Evolutionary conservation across 1,140 invertebrate species (phyloP), one percentile per base, ranked within the genome.

Genomic region (Aphaenogaster rudis): DNA sequence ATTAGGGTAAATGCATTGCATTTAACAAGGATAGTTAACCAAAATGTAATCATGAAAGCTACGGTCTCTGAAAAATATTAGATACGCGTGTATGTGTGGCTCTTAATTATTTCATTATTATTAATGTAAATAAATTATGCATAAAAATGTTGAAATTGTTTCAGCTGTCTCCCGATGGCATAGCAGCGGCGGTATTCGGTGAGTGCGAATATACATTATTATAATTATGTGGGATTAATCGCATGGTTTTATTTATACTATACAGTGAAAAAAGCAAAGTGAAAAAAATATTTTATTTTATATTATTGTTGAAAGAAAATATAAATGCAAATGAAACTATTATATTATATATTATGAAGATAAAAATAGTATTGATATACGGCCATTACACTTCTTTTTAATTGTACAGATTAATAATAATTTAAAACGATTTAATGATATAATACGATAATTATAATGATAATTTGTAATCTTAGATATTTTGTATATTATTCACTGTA

Each of bases 381-480:
- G 28, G 28, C 28, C 28, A 28, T 28, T 28, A 28, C 28, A 28
- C 28, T 67, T 42, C 8, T 66, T 2, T 45, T 42, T 2, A 21
- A 21, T 45, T 45, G 4, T 45, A 5, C n/a, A 45, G 11, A 0
- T 21, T 69, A 45, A 45, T 28, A 69, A 45, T 11, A 21, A 69
- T 45, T 61, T 28, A 28, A 28, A 28, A 28, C 28, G 28, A 28
- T 28, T 28, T 28, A 28, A 28, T 28, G 28, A 28, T 28, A 28
- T 28, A 28, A 28, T 28, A 28, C 28, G 28, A 28, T 28, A 28
- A 28, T 28, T 28, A 69, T 3, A 39, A 67, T 13, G 2, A 69
- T 69, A 66, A 66, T 69, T 69, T 6, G 3, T 66, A 6, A 6
- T 66, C n/a, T 42, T 11, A 66, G 39, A 67, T 11, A 67, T 69